These are phyloP conservation scores for Pentalonia nigronervosa DNA, from an alignment of 1,140 invertebrate species.

Conservation along the genomic window DNA sequence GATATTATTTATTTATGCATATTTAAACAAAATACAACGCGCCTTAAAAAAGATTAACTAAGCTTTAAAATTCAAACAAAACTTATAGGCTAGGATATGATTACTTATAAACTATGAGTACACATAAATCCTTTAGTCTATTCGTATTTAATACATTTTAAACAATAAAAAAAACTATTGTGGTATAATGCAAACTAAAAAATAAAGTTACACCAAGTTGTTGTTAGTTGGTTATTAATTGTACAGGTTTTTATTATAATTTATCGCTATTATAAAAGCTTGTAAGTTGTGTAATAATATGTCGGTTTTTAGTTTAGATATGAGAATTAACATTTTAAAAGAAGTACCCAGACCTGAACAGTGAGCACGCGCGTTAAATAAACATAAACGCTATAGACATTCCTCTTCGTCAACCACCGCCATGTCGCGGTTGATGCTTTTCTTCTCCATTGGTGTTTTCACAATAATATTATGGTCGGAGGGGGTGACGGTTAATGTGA, in stretches of 20 bases:
- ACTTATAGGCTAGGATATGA: too few species aligned
- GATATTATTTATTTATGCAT: not conserved
- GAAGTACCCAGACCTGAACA: not conserved
- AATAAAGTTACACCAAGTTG: not conserved
- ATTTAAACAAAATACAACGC: not conserved
- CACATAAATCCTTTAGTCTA: too few species aligned
- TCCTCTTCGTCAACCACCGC: not conserved
- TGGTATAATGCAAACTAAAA: not conserved
- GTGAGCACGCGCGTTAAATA: not conserved
- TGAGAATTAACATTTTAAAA: conserved; percentile 38
- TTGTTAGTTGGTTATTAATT: not conserved
- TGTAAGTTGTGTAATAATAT: not conserved
- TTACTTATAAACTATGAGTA: too few species aligned
- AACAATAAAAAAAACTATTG: not conserved
- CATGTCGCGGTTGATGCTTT: not conserved
- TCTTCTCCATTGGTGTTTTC: conserved; percentile 14
- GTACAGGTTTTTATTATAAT: not conserved
- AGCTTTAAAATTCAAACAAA: too few species aligned
- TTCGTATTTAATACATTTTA: not conserved
- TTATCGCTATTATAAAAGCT: not conserved
- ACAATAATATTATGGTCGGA: not conserved
- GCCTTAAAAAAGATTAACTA: not conserved
- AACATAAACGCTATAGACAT: not conserved
- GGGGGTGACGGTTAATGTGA: too few species aligned
- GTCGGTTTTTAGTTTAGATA: not conserved